Conservation (phyloP, 2,113 vertebrate species). For the Barbus barbus region DNA sequence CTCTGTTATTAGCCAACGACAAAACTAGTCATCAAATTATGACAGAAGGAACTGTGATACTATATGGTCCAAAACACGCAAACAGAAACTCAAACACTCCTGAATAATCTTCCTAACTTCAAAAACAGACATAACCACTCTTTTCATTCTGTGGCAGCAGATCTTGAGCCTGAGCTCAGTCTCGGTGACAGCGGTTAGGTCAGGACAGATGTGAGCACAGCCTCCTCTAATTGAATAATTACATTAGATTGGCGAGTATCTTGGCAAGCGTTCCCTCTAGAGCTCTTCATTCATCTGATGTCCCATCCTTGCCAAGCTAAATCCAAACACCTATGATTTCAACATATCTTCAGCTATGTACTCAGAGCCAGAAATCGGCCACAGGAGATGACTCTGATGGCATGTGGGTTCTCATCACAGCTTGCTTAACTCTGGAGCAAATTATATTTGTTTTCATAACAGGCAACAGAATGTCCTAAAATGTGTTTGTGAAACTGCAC, state of each 20-base stretch:
- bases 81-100: neutral
- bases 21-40: neutral
- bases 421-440: neutral
- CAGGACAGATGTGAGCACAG: slow-evolving; percentile 11
- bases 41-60: neutral
- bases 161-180: neutral
- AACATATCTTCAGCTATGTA: neutral
- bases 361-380: neutral
- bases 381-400: neutral
- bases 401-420: slow-evolving; percentile 16
- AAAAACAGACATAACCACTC: neutral
- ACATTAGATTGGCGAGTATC: slow-evolving; percentile 6
- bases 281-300: neutral
- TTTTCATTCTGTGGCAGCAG: neutral
- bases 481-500: slow-evolving; percentile 7
- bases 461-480: neutral
- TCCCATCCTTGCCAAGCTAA: slow-evolving; percentile 3
- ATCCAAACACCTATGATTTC: slow-evolving; percentile 18
- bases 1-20: neutral
- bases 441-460: slow-evolving; percentile 14
- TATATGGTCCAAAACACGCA: neutral
- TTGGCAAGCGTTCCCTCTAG: neutral
- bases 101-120: no score
- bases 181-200: neutral
- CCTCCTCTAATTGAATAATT: slow-evolving; percentile 33